Evolutionary conservation across 2,797 vertebrate species (phyloP).

Genomic region (Hipposideros larvatus): DNA sequence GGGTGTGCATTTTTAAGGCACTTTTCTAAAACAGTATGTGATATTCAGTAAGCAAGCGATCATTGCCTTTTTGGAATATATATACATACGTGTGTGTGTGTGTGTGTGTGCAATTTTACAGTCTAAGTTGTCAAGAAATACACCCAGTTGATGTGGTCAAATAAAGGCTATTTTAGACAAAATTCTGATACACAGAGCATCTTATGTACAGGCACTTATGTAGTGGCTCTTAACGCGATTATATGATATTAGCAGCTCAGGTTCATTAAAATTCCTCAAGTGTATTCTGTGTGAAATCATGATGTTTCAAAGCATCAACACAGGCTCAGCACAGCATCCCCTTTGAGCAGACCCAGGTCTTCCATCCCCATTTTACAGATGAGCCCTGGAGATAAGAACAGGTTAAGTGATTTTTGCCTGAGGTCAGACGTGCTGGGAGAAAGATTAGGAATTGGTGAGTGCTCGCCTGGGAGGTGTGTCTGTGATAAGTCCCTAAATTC

Average conservation of each 20-base stretch:
- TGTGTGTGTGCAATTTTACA: background rate
- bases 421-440: constrained; percentile 54
- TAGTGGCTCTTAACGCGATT: background rate
- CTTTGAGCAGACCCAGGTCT: background rate
- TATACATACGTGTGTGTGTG: too few species aligned
- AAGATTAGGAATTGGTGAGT: constrained; percentile 46
- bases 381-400: constrained; percentile 23
- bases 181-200: background rate
- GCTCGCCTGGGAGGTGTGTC: background rate
- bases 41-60: background rate
- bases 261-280: constrained; percentile 35
- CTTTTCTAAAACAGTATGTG: background rate
- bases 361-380: constrained; percentile 72
- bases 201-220: background rate
- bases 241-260: background rate
- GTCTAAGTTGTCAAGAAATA: background rate
- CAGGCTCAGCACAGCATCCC: background rate
- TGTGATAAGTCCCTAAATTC: constrained; percentile 63
- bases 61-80: background rate
- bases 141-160: background rate
- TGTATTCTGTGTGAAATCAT: background rate
- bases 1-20: background rate
- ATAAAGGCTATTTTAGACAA: background rate
- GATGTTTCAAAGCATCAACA: constrained; percentile 28
- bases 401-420: constrained; percentile 69